These are phyloP conservation scores for Sardinella longiceps DNA, from an alignment of 2,797 vertebrate species.

Conservation along the genomic window DNA sequence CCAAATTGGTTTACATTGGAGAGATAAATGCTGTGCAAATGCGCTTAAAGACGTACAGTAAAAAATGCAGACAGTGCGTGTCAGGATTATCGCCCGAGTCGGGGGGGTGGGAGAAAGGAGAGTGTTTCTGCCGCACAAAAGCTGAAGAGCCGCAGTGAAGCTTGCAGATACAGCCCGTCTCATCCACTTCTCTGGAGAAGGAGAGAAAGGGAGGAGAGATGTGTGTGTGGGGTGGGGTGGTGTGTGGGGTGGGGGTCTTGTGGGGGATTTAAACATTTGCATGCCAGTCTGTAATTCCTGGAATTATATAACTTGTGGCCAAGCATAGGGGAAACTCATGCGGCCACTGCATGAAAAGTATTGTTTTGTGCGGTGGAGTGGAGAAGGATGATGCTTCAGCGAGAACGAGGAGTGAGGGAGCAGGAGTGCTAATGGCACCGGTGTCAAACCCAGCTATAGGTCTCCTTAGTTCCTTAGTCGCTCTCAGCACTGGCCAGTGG, in stretches of 20 bases:
- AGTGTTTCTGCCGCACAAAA: slow-evolving; percentile 73
- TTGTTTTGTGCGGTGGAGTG: slow-evolving; percentile 69
- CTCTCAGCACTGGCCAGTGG: not conserved
- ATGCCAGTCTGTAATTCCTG: slow-evolving; percentile 78
- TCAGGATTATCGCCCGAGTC: slow-evolving; percentile 83
- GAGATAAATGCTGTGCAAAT: slow-evolving; percentile 86
- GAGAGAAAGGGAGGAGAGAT: slow-evolving; percentile 43
- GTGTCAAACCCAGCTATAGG: slow-evolving; percentile 3
- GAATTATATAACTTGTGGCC: slow-evolving; percentile 78
- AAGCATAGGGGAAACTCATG: slow-evolving; percentile 74
- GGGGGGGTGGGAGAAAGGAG: slow-evolving; percentile 73
- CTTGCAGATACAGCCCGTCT: slow-evolving; percentile 77
- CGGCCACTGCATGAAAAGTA: slow-evolving; percentile 71
- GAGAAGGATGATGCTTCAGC: slow-evolving; percentile 32
- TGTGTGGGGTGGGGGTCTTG: not conserved
- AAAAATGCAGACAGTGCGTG: slow-evolving; percentile 85
- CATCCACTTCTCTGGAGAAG: slow-evolving; percentile 75
- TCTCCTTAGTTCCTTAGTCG: not conserved
- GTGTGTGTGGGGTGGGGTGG: not conserved
- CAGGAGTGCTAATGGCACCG: not conserved
- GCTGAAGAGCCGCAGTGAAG: slow-evolving; percentile 73
- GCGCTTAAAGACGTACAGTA: slow-evolving; percentile 83
- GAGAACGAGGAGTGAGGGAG: slow-evolving; percentile 30
- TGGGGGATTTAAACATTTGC: slow-evolving; percentile 76
- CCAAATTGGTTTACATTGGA: slow-evolving; percentile 86